Evolutionary conservation across 2,113 vertebrate species (phyloP).

Genomic region (Oryzias woworae): DNA sequence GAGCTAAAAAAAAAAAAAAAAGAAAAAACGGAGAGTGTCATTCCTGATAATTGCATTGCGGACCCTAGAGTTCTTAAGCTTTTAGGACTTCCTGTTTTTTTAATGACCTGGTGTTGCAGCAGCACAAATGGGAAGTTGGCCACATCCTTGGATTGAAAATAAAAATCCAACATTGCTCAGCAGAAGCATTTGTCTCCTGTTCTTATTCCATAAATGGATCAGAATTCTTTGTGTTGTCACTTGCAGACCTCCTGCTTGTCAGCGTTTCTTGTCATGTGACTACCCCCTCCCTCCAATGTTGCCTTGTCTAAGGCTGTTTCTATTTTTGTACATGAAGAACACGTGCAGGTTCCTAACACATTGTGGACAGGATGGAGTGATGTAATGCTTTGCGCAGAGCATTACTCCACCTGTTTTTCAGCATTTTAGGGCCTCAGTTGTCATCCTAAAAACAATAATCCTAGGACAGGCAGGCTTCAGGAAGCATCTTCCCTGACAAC

Average conservation of each 20-base stretch:
- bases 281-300: slow-evolving; percentile 27
- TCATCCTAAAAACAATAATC: slow-evolving; percentile 44
- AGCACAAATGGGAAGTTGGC: no score
- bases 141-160: slow-evolving; percentile 16
- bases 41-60: no score
- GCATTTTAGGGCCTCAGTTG: slow-evolving; percentile 25
- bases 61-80: no score
- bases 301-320: slow-evolving; percentile 55
- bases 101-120: no score
- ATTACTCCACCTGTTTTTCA: slow-evolving; percentile 25
- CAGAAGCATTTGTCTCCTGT: slow-evolving; percentile 14
- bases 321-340: slow-evolving; percentile 64
- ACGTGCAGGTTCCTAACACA: slow-evolving; percentile 68
- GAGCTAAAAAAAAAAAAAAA: slow-evolving; percentile 13
- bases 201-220: slow-evolving; percentile 5
- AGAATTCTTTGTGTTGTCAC: slow-evolving; percentile 13
- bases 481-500: slow-evolving; percentile 45
- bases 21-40: no score
- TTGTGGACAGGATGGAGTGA: slow-evolving; percentile 27
- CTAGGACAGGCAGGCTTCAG: slow-evolving; percentile 50
- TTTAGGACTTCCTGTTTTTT: no score
- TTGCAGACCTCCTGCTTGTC: slow-evolving; percentile 22
- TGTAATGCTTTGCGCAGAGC: slow-evolving; percentile 52
- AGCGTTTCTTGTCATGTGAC: slow-evolving; percentile 44
- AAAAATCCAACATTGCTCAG: neutral